Evolutionary conservation across 2,113 vertebrate species (phyloP), one percentile per base, ranked within the genome.

Genomic region (Neofelis nebulosa): DNA sequence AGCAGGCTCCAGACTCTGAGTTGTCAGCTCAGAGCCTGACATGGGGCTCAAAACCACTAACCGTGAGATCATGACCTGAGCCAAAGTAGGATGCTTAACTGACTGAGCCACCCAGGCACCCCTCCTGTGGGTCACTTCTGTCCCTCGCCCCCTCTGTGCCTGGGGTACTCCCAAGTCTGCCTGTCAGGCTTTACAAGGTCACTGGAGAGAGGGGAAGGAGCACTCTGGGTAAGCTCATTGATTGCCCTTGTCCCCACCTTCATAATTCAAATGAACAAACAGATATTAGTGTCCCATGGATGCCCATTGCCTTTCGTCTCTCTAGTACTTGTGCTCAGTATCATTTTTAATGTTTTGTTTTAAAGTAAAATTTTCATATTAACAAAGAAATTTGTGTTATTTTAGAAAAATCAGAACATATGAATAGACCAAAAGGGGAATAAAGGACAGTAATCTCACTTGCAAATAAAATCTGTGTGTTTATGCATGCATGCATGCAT

Each of bases 331-430:
- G 0, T 66, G 33, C 61, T 84, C 25, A 80, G 63, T 57, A 7
- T 52, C 61, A 57, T 89, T 29, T 73, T 92, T 38, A 55, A 36
- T 96, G 83, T 84, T 84, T 63, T 33, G 74, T 41, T 91, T 91
- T 85, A 25, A 96, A 91, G n/a, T 76, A 68, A 66, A 61, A 55
- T 79, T 95, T 95, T 92, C 5, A 29, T 66, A 68, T 82, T 57
- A 89, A 94, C 74, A 50, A 85, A 78, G 36, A 89, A 85, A 69
- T 89, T 83, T 73, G 48, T 74, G 4, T 80, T 76, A 38, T 38
- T 96, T 1, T 45, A 83, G 52, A 79, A 71, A 95, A 97, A 76
- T 50, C 19, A 81, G 52, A 96, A 74, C 78, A 71, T n/a, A 27
- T 63, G 10, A 33, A 21, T 79, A 27, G 45, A 82, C 13, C 23